Percentiles rank a stretch among this genome's conserved stretches.
Conservation (phyloP, 2,888 invertebrate species). For the Hipparchia semele region DNA sequence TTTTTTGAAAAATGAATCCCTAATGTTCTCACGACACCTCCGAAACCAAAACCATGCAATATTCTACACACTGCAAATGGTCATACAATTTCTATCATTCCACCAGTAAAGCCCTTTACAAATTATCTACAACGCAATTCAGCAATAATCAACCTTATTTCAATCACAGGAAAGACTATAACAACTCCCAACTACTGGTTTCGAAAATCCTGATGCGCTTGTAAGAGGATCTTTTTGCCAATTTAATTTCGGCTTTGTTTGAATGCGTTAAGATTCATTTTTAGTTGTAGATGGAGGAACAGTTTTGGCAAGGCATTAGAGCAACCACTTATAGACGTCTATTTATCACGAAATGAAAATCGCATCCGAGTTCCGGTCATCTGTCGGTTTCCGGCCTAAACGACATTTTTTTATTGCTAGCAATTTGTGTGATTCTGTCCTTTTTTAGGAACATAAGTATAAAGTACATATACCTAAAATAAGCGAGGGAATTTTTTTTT, state of each 20-base stretch:
- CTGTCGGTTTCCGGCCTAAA: slow-evolving; percentile 45
- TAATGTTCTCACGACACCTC: neutral
- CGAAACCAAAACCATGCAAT: slow-evolving; percentile 14
- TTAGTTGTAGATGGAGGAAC: slow-evolving; percentile 3
- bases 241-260: slow-evolving; percentile 29
- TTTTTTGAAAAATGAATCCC: neutral
- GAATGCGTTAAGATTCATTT: slow-evolving; percentile 23
- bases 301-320: slow-evolving; percentile 29
- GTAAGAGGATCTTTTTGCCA: slow-evolving; percentile 5
- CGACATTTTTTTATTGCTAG: slow-evolving; percentile 37
- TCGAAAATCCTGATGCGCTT: slow-evolving; percentile 37
- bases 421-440: slow-evolving; percentile 34
- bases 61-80: slow-evolving; percentile 45
- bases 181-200: slow-evolving; percentile 29
- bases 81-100: slow-evolving; percentile 54
- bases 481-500: neutral
- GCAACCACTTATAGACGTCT: slow-evolving; percentile 52
- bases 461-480: neutral
- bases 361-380: slow-evolving; percentile 56
- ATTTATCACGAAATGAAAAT: slow-evolving; percentile 67
- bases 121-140: slow-evolving; percentile 15
- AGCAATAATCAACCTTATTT: slow-evolving; percentile 37
- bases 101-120: slow-evolving; percentile 28
- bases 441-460: slow-evolving; percentile 6
- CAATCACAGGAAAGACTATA: slow-evolving; percentile 19